These are phyloP conservation scores for Gonioctena quinquepunctata DNA, from an alignment of 1,140 invertebrate species.

Conservation along the genomic window DNA sequence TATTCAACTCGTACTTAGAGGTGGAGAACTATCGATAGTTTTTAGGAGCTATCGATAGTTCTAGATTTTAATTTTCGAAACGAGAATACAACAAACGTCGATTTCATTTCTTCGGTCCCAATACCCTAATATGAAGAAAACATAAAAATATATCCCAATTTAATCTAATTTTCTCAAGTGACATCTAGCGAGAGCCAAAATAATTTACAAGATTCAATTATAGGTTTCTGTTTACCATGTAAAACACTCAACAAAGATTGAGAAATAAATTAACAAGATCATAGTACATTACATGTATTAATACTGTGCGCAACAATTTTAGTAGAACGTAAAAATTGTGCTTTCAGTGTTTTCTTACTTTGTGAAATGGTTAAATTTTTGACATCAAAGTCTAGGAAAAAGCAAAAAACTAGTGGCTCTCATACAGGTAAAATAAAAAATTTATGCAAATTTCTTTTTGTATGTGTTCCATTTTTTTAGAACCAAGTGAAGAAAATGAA, in stretches of 20 bases:
- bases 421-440: no score
- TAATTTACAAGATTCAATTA: not conserved
- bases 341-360: not conserved
- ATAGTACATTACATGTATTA: no score
- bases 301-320: no score
- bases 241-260: not conserved
- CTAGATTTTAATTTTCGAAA: not conserved
- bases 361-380: not conserved
- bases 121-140: not conserved
- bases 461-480: no score
- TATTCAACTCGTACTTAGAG: no score
- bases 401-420: not conserved
- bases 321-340: not conserved
- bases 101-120: not conserved
- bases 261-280: no score
- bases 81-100: not conserved
- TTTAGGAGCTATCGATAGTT: not conserved
- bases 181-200: not conserved
- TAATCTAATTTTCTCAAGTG: not conserved
- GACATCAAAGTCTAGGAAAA: not conserved
- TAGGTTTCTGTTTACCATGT: not conserved
- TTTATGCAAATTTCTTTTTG: no score
- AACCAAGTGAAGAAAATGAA: no score
- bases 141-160: no score
- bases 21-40: not conserved